These are phyloP conservation scores for Myotis myotis DNA, from an alignment of 2,797 vertebrate species.

Conservation along the genomic window DNA sequence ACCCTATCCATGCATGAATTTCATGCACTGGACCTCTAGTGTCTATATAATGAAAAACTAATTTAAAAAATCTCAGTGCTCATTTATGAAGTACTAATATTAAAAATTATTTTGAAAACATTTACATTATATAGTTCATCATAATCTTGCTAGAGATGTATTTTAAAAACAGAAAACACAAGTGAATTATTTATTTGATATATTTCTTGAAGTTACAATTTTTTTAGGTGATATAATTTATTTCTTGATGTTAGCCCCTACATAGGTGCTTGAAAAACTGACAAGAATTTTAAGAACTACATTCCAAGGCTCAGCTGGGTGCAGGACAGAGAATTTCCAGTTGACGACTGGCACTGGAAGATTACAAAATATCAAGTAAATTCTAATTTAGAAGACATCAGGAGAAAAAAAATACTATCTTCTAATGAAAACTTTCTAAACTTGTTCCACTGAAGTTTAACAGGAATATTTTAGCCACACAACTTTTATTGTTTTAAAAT, in stretches of 20 bases:
- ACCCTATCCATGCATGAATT: too few species aligned
- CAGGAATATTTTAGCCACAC: not conserved
- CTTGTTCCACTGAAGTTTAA: not conserved
- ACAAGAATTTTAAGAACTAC: conserved; percentile 13
- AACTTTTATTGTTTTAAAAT: not conserved
- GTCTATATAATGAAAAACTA: not conserved
- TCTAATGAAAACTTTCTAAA: conserved; percentile 36
- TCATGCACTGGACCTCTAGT: not conserved
- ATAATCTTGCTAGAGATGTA: not conserved
- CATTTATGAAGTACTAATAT: not conserved
- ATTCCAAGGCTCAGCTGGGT: not conserved
- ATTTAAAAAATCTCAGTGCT: not conserved
- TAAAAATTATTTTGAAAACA: not conserved
- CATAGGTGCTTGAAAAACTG: not conserved
- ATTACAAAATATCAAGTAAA: not conserved
- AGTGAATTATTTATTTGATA: conserved; percentile 12
- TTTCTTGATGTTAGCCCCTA: not conserved
- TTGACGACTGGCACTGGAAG: not conserved
- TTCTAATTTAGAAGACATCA: not conserved
- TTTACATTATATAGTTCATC: not conserved
- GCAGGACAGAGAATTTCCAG: not conserved
- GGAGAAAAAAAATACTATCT: not conserved
- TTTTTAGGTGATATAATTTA: not conserved
- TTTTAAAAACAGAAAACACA: not conserved
- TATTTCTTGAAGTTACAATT: not conserved